A percentile compares a stretch with the other conserved stretches of the same genome.
Conservation (phyloP, 2,113 vertebrate species). For the Dasyornis broadbenti region DNA sequence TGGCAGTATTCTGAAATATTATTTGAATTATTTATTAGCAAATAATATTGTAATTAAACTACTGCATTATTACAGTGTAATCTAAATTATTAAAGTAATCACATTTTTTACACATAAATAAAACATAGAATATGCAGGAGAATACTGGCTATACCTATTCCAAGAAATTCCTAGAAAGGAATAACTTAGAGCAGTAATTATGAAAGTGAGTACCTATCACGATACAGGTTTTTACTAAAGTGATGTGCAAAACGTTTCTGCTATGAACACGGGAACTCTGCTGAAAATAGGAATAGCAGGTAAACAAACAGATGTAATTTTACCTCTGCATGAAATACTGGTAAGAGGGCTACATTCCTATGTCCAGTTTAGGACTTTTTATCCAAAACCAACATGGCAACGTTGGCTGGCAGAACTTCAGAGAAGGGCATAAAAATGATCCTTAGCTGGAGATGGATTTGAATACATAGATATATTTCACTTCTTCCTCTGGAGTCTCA, state of each 20-base stretch:
- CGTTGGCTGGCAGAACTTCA: neutral
- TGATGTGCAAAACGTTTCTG: neutral
- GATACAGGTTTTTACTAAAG: neutral
- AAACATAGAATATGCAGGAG: neutral
- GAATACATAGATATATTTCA: neutral
- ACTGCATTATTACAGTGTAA: neutral
- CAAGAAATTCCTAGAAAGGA: neutral
- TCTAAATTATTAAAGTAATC: neutral
- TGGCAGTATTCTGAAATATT: neutral
- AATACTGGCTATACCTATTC: neutral
- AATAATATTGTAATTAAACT: neutral
- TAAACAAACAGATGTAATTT: neutral
- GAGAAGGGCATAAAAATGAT: neutral
- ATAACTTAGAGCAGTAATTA: neutral
- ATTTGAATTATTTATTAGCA: neutral
- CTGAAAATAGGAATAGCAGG: neutral
- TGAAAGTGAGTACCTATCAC: neutral
- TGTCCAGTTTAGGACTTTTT: neutral
- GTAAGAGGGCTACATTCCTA: neutral
- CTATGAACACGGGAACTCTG: neutral
- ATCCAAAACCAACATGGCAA: neutral
- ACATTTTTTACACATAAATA: neutral
- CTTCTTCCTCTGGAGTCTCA: neutral
- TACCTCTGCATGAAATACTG: neutral
- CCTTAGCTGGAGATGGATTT: neutral